Evolutionary conservation across 1,140 invertebrate species (phyloP).

Genomic region (Archivesica marissinica): DNA sequence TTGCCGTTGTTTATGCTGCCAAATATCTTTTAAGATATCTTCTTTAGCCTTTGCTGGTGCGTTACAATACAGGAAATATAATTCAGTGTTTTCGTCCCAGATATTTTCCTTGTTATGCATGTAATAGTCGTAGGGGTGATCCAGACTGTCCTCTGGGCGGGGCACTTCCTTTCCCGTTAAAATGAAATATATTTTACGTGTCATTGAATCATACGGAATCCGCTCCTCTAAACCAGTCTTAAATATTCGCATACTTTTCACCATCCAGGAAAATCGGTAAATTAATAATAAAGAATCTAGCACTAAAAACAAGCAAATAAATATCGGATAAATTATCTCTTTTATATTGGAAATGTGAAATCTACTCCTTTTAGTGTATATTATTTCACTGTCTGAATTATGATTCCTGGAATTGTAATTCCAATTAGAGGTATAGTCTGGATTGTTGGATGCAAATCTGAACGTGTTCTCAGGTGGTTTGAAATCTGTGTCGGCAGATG

Average conservation of each 20-base stretch:
- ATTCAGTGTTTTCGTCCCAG: conserved; percentile 65
- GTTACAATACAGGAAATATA: conserved; percentile 72
- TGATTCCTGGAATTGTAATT: neutral
- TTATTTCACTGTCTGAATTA: neutral
- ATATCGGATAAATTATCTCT: conserved; percentile 63
- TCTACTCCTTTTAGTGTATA: neutral
- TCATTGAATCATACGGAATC: conserved; percentile 76
- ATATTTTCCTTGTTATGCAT: conserved; percentile 69
- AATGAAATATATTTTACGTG: conserved; percentile 75
- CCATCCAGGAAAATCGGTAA: conserved; percentile 76
- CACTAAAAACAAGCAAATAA: conserved; percentile 74
- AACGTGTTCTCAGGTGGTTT: conserved; percentile 30
- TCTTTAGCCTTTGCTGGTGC: conserved; percentile 73
- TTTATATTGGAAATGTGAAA: conserved; percentile 57
- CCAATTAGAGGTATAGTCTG: neutral
- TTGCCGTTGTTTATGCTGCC: conserved; percentile 72
- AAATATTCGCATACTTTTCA: conserved; percentile 64
- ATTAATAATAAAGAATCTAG: conserved; percentile 72
- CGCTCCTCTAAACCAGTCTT: conserved; percentile 73
- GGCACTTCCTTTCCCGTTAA: conserved; percentile 73
- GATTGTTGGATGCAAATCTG: conserved; percentile 33
- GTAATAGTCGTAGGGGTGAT: conserved; percentile 71
- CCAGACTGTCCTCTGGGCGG: conserved; percentile 62
- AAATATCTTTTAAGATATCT: conserved; percentile 78
- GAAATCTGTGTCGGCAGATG: neutral